Evolutionary conservation across 2,113 vertebrate genomes (phyloP), one percentile per base, ranked within the genome.

Genomic region (Narcine bancroftii): DNA sequence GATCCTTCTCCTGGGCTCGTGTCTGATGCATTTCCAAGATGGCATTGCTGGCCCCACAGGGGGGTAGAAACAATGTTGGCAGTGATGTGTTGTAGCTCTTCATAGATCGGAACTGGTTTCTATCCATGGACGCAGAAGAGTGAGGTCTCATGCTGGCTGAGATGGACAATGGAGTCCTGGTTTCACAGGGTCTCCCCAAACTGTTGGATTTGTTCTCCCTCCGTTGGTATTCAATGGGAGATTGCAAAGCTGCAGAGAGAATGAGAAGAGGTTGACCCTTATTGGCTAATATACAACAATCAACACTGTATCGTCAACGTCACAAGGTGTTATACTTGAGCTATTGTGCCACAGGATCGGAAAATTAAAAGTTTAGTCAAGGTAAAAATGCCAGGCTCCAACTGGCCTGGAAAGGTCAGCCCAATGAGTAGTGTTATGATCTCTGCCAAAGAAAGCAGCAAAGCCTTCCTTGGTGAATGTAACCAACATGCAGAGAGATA

Each of bases 211-310:
- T 97, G 94, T 96, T 97, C 94, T 98, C 98, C 42, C 96, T 94
- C 33, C 97, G 96, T 95, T 98, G 97, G 95, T 98, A 98, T 94
- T 98, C 97, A 69, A 98, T 98, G 33, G 98, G 98, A 0, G 97
- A 98, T 94, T 98, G 97, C 94, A 98, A 94, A 89, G 98, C 98
- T 98, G 93, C 19, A 17, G 75, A 93, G 45, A 93, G 2, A 92
- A 63, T n/a, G 85, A 75, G 69, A 33, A n/a, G 36, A 76, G 9
- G 72, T n/a, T 39, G 39, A 60, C 45, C 92, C 53, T 53, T 17
- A 77, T 53, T 92, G 69, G 10, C 33, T 36, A 53, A 50, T 53
- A 42, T 39, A 92, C 19, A 89, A 60, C 21, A 89, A 89, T 50
- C 15, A 36, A 9, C 33, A 42, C 3, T 47, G 42, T 2, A 2